phyloP scores from a whole-genome alignment of 2,113 vertebrate species.

The Gadus macrocephalus region DNA sequence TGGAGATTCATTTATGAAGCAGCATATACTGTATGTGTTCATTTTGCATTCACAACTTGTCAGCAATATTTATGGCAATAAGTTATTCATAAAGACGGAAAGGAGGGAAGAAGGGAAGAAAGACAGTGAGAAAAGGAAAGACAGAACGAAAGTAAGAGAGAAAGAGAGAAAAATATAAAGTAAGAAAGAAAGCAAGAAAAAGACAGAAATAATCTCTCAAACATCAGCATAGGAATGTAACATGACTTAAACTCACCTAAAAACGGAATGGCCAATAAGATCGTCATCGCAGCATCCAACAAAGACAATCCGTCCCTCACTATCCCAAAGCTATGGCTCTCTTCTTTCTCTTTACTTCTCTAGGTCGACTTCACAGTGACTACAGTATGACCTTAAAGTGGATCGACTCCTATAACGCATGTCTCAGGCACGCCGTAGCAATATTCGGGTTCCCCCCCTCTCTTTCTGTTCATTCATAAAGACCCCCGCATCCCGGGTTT shows the following conservation, averaged over 20 bases:
- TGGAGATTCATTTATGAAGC: no score
- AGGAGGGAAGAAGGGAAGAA: no score
- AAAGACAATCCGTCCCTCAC: conserved; percentile 26
- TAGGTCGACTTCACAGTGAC: conserved; percentile 20
- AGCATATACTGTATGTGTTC: no score
- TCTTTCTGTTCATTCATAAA: neutral
- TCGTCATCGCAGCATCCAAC: conserved; percentile 43
- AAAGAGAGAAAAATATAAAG: no score
- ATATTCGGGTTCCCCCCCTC: no score
- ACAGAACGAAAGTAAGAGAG: no score
- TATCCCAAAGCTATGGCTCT: conserved; percentile 7
- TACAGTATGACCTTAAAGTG: conserved; percentile 15
- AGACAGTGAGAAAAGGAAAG: neutral
- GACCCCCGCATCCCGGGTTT: neutral
- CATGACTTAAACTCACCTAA: conserved; percentile 47
- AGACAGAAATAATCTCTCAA: neutral
- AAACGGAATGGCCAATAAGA: conserved; percentile 19
- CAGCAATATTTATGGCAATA: no score
- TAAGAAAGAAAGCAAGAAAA: conserved; percentile 2
- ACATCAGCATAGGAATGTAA: neutral
- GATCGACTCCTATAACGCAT: conserved; percentile 14
- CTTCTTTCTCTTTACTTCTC: conserved; percentile 9
- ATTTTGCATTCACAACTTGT: no score
- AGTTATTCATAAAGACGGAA: no score
- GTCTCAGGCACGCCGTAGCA: conserved; percentile 9